phyloP scores from a whole-genome alignment of 1,140 invertebrate species.

The Formica selysi region DNA sequence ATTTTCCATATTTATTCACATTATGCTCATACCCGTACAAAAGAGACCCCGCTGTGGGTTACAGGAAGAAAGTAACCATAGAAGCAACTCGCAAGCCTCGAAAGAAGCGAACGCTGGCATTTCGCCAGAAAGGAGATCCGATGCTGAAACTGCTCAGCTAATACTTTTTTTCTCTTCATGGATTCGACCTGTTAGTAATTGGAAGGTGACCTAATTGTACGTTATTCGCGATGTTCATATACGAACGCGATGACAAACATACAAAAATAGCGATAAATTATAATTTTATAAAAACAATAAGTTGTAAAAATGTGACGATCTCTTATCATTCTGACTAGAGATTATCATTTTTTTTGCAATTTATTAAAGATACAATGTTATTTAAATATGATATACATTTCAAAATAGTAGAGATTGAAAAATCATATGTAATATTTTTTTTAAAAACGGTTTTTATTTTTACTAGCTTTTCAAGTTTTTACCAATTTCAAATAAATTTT shows the following conservation, averaged over 20 bases:
- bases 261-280: slow-evolving; percentile 16
- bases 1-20: slow-evolving; percentile 35
- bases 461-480: neutral
- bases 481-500: neutral
- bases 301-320: neutral
- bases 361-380: neutral
- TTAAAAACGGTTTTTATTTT: neutral
- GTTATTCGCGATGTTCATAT: neutral
- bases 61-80: slow-evolving; percentile 19
- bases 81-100: slow-evolving; percentile 24
- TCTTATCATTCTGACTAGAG: neutral
- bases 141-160: slow-evolving; percentile 20
- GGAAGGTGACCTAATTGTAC: slow-evolving; percentile 49
- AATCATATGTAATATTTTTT: too few species aligned
- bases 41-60: slow-evolving; percentile 4
- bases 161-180: slow-evolving; percentile 23
- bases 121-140: slow-evolving; percentile 35
- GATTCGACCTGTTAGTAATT: slow-evolving; percentile 41
- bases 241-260: neutral
- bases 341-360: too few species aligned
- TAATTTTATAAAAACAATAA: neutral
- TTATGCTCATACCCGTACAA: neutral
- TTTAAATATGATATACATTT: neutral
- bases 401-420: too few species aligned
- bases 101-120: slow-evolving; percentile 12